phyloP scores from a whole-genome alignment of 2,113 vertebrate species.

The Siniperca knerii region DNA sequence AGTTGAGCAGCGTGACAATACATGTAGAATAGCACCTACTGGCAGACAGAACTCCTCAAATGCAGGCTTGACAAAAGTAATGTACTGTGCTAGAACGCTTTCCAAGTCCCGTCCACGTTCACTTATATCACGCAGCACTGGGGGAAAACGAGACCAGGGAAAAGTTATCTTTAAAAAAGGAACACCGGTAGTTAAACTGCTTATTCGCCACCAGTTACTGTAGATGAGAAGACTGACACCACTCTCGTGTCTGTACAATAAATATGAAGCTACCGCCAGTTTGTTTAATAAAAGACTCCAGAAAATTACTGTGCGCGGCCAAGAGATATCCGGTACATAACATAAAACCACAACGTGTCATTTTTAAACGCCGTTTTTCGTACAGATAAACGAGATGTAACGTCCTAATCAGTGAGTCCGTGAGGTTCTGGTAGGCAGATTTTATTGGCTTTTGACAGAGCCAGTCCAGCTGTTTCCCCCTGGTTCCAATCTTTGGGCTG shows the following conservation, averaged over 20 bases:
- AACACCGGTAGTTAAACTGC: not conserved
- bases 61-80: conserved; percentile 95
- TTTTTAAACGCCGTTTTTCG: not conserved
- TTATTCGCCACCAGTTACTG: not conserved
- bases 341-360: no score
- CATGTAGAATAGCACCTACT: conserved; percentile 87
- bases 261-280: not conserved
- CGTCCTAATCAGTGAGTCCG: not conserved
- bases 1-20: not conserved
- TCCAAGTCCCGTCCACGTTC: conserved; percentile 93
- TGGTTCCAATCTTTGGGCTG: not conserved
- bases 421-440: not conserved
- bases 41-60: conserved; percentile 97
- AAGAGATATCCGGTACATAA: not conserved
- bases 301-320: not conserved
- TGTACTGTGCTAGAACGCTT: conserved; percentile 92
- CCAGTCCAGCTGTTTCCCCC: not conserved
- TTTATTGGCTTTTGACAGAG: not conserved
- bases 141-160: not conserved
- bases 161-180: not conserved
- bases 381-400: not conserved
- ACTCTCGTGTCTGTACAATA: not conserved
- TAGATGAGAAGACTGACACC: not conserved
- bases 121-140: conserved; percentile 93
- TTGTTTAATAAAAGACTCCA: not conserved